Percentiles rank a stretch among this genome's conserved stretches.
Evolutionary conservation across 2,113 vertebrate species (phyloP).

Genomic region (Blennius ocellaris): DNA sequence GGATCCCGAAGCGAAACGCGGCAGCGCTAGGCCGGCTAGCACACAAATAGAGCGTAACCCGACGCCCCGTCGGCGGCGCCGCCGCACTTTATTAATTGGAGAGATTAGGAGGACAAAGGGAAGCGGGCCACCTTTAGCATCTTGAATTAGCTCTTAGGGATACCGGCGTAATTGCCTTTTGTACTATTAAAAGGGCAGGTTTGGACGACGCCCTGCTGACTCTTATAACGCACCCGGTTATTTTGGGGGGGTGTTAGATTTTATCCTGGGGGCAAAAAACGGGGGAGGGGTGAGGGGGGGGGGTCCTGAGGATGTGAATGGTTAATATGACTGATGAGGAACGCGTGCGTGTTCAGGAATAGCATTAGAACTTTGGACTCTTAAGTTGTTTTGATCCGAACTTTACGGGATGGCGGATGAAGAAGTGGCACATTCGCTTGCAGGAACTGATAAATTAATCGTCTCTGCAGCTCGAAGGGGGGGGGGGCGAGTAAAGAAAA

Average conservation of each 20-base stretch:
- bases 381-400: constrained; percentile 40
- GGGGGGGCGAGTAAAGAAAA: constrained; percentile 31
- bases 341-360: constrained; percentile 28
- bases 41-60: constrained; percentile 61
- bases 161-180: constrained; percentile 75
- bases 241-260: constrained; percentile 77
- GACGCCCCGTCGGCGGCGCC: constrained; percentile 56
- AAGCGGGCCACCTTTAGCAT: constrained; percentile 62
- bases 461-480: too few relatives aligned
- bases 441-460: too few relatives aligned
- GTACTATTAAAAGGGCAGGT: constrained; percentile 73
- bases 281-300: constrained; percentile 21
- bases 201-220: constrained; percentile 65
- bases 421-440: background rate
- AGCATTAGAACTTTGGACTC: constrained; percentile 50
- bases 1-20: constrained; percentile 16
- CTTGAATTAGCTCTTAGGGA: constrained; percentile 73
- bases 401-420: too few relatives aligned
- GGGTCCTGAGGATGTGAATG: constrained; percentile 71
- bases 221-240: constrained; percentile 73
- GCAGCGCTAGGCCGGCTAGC: background rate
- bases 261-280: constrained; percentile 52
- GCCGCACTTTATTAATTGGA: constrained; percentile 67
- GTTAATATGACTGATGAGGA: constrained; percentile 73
- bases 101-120: constrained; percentile 74